Conservation (phyloP, 2,888 invertebrate species). For the Tuberolachnus salignus region DNA sequence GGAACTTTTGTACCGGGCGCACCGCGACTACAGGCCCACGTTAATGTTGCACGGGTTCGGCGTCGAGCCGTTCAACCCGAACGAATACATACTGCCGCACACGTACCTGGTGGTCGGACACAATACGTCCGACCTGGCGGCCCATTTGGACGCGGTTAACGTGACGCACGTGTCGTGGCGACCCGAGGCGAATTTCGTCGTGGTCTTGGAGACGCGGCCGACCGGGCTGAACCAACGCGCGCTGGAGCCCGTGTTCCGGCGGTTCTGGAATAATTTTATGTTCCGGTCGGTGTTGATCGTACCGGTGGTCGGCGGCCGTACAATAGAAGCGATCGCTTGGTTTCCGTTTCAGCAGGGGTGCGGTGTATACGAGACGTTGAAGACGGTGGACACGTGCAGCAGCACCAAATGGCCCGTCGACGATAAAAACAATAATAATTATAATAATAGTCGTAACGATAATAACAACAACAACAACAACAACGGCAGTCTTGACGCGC, state of each 20-base stretch:
- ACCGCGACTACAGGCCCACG: neutral
- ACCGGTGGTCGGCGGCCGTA: neutral
- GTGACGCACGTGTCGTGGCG: constrained; percentile 32
- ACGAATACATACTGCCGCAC: neutral
- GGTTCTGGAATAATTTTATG: neutral
- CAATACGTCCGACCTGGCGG: neutral
- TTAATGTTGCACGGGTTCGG: constrained; percentile 14
- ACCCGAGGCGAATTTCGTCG: constrained; percentile 13
- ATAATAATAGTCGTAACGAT: neutral
- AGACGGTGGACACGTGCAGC: neutral
- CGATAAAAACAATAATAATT: too few species aligned
- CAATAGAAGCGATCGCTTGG: constrained; percentile 17
- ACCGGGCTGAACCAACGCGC: neutral
- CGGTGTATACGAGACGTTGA: constrained; percentile 14
- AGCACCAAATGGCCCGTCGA: too few species aligned
- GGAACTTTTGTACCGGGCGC: neutral
- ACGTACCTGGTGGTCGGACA: constrained; percentile 31
- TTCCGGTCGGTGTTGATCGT: constrained; percentile 24
- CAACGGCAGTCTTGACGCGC: neutral
- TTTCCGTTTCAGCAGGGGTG: constrained; percentile 24
- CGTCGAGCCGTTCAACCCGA: neutral
- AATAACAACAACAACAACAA: too few species aligned
- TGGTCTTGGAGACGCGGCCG: neutral
- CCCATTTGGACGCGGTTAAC: constrained; percentile 27
- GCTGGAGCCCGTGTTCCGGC: constrained; percentile 22